Evolutionary conservation across 2,113 vertebrate species (phyloP), one percentile per base, ranked within the genome.

Genomic region (Paracanthobrama guichenoti): DNA sequence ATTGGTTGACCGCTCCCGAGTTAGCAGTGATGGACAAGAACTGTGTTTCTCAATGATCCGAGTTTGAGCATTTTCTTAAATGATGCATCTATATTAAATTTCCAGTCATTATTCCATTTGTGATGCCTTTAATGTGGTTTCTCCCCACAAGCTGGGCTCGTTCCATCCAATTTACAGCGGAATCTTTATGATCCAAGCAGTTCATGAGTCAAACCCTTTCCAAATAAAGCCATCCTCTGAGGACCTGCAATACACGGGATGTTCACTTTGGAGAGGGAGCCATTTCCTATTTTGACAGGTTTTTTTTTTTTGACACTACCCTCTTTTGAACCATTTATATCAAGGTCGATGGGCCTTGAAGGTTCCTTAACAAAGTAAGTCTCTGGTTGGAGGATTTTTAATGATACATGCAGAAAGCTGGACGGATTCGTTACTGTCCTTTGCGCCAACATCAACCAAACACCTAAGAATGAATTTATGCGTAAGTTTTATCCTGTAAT

Each of bases 71-170:
- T 53, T 24, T n/a, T 50, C 79, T 73, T 75, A 88, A 85, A 88
- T 74, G 75, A 84, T 82, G 57, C 62, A 71, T 82, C 75, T 72
- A 69, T 84, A 84, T 87, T 84, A 87, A 87, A 86, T 85, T 88
- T 88, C 84, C 87, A 71, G 76, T 76, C 78, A 80, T 83, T 84
- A 86, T 84, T 88, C 80, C 80, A 87, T 75, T 82, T 82, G 84
- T 66, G 77, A 39, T 12, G 39, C 31, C 81, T 86, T 89, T 88
- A 35, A 88, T 86, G 71, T 85, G 83, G 83, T 74, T 73, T 76
- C 73, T 60, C 44, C 74, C 81, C 75, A 81, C 76, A 59, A 86
- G 55, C 84, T 81, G 67, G 57, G 76, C 64, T 60, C 10, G 66
- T 82, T 88, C 83, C 74, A 77, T 83, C 53, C 79, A 73, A 81